phyloP scores from a whole-genome alignment of 1,140 invertebrate species.

The Drosophila leontia region DNA sequence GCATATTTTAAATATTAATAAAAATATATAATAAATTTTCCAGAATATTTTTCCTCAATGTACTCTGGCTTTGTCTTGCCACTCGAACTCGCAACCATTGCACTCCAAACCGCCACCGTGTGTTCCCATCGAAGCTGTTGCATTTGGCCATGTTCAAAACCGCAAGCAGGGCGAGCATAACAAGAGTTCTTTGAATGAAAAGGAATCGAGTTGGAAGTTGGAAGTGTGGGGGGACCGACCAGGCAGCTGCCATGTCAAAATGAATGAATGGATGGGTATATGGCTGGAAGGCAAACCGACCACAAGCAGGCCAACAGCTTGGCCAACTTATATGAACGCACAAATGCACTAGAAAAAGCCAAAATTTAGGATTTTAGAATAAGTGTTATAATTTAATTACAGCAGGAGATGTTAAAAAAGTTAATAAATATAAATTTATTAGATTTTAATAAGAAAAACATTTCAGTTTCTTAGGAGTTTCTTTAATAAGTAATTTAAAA shows the following conservation, averaged over 20 bases:
- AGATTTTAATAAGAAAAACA: neutral
- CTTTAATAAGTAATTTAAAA: neutral
- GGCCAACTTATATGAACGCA: slow-evolving; percentile 45
- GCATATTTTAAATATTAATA: too few relatives aligned
- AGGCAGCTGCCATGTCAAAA: slow-evolving; percentile 73
- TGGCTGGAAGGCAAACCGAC: slow-evolving; percentile 40
- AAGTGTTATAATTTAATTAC: neutral
- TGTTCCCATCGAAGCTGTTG: slow-evolving; percentile 57
- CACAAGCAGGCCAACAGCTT: slow-evolving; percentile 66
- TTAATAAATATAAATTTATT: neutral
- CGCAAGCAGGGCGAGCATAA: slow-evolving; percentile 59
- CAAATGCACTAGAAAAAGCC: neutral
- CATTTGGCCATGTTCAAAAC: slow-evolving; percentile 53
- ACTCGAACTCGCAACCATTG: slow-evolving; percentile 12
- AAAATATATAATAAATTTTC: neutral
- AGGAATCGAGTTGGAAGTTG: slow-evolving; percentile 10
- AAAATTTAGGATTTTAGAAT: neutral
- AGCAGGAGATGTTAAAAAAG: neutral
- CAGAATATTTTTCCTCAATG: slow-evolving; percentile 1
- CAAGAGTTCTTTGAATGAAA: slow-evolving; percentile 50
- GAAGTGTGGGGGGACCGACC: slow-evolving; percentile 31
- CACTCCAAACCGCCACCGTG: slow-evolving; percentile 21
- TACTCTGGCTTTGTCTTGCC: slow-evolving; percentile 34
- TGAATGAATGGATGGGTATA: slow-evolving; percentile 67
- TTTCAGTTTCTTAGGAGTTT: neutral